phyloP scores from a whole-genome alignment of 2,888 invertebrate genomes.

The Tinea trinotella region DNA sequence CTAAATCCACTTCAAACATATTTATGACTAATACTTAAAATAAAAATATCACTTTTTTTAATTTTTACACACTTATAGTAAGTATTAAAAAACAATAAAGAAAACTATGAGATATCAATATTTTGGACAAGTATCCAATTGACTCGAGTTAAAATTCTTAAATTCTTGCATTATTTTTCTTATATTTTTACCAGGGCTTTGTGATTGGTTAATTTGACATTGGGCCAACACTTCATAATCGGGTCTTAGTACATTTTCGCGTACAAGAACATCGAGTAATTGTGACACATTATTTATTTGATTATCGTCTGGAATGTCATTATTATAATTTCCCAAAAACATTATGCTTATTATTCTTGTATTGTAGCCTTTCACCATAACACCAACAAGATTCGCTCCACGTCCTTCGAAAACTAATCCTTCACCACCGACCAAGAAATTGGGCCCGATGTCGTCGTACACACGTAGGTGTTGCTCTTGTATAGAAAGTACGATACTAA shows the following conservation, averaged over 20 bases:
- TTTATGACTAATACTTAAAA: too few relatives aligned
- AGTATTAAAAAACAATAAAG: too few relatives aligned
- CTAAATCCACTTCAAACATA: too few relatives aligned
- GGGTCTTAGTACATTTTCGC: slow-evolving; percentile 31
- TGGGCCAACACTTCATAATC: slow-evolving; percentile 41
- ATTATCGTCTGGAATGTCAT: slow-evolving; percentile 27
- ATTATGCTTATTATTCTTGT: slow-evolving; percentile 40
- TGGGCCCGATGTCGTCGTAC: slow-evolving; percentile 48
- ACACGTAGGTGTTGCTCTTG: slow-evolving; percentile 40
- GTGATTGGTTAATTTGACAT: slow-evolving; percentile 40
- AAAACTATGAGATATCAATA: too few relatives aligned
- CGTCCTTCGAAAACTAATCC: slow-evolving; percentile 54
- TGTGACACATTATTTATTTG: slow-evolving; percentile 43
- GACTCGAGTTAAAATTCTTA: slow-evolving; percentile 38
- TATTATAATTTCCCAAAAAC: slow-evolving; percentile 50
- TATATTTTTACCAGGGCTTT: slow-evolving; percentile 41
- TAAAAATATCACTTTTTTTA: too few relatives aligned
- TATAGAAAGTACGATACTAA: slow-evolving; percentile 35
- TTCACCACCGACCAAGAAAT: slow-evolving; percentile 48
- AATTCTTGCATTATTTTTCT: slow-evolving; percentile 34
- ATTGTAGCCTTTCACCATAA: slow-evolving; percentile 43
- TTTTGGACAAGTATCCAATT: slow-evolving; percentile 22
- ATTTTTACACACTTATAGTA: too few relatives aligned
- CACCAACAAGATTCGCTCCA: slow-evolving; percentile 47
- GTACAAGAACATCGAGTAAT: slow-evolving; percentile 37